Conservation (phyloP, 2,888 invertebrate species). For the Lasioglossum oenotherae region DNA sequence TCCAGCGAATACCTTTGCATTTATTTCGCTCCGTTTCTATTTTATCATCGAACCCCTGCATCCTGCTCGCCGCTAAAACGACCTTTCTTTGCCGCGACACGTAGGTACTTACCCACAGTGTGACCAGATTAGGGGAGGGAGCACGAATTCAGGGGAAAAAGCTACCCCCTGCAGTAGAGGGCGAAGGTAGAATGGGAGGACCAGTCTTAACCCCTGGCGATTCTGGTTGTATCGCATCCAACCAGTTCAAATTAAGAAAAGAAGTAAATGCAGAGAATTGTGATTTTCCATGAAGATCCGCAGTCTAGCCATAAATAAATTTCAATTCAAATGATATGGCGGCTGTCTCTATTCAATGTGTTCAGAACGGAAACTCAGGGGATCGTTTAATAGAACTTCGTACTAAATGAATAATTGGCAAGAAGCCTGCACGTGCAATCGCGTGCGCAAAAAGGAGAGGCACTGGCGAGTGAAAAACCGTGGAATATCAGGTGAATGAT, state of each 20-base stretch:
- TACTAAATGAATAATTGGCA: neutral
- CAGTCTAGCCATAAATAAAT: neutral
- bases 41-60: slow-evolving; percentile 39
- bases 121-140: no score
- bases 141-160: no score
- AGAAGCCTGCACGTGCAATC: neutral
- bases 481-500: neutral
- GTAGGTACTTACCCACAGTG: no score
- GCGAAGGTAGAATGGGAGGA: no score
- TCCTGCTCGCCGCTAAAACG: neutral
- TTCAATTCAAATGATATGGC: no score
- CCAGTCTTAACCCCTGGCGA: no score
- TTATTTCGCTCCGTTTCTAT: slow-evolving; percentile 47
- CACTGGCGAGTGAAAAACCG: neutral
- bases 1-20: slow-evolving; percentile 43
- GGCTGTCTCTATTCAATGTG: neutral
- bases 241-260: neutral
- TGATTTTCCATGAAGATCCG: neutral
- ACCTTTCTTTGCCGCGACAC: neutral
- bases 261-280: neutral
- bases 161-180: no score
- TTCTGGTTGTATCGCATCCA: neutral
- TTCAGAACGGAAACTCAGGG: neutral
- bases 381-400: neutral
- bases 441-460: neutral